phyloP scores from a whole-genome alignment of 30 jellyfish, hydroid and myxozoan species.

The Euphysa ruthae region DNA sequence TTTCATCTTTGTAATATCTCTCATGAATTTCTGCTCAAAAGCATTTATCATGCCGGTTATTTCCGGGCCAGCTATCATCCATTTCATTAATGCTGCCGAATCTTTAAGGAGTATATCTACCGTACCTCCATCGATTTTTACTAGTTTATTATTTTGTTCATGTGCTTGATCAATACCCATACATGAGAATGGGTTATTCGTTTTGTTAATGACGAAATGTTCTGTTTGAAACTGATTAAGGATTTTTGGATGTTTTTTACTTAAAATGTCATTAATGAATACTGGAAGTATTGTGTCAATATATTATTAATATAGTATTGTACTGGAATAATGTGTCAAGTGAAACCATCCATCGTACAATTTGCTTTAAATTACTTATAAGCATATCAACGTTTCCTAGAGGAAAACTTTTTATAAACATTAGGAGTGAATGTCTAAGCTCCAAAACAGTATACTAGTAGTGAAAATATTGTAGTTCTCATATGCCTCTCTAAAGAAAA shows the following conservation, averaged over 20 bases:
- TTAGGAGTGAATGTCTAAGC: too few relatives aligned
- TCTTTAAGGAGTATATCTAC: background rate
- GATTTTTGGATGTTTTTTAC: background rate
- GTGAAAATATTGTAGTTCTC: too few relatives aligned
- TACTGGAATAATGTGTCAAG: background rate
- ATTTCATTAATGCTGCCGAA: background rate
- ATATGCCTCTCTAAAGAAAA: too few relatives aligned
- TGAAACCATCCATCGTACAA: too few relatives aligned
- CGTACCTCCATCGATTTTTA: background rate
- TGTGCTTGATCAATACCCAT: background rate
- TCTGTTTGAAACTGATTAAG: too few relatives aligned
- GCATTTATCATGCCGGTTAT: background rate
- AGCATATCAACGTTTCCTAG: too few relatives aligned
- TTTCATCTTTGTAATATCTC: background rate
- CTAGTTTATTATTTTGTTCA: background rate
- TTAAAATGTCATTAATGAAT: background rate
- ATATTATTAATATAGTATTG: too few relatives aligned
- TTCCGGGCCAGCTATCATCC: conserved; percentile 3
- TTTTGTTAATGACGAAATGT: background rate
- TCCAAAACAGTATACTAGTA: too few relatives aligned
- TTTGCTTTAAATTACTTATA: too few relatives aligned
- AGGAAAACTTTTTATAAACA: too few relatives aligned
- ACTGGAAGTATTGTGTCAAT: background rate
- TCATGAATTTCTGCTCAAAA: background rate
- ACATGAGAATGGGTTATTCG: background rate